These are phyloP conservation scores for Epistrophe eligans DNA, from an alignment of 2,888 invertebrate species.

Conservation along the genomic window DNA sequence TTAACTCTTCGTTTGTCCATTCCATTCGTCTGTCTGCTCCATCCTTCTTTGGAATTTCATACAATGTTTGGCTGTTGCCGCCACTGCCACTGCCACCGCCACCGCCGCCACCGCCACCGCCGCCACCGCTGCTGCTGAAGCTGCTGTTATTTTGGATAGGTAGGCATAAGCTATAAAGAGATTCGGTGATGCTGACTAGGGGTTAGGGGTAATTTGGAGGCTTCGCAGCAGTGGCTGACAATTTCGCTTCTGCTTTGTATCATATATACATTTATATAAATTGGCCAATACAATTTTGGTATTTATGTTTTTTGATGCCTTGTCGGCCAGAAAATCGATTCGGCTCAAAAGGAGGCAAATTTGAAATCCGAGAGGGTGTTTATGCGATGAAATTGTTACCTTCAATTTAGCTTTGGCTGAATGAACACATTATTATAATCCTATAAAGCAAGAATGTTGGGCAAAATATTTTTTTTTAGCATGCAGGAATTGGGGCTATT, in stretches of 20 bases:
- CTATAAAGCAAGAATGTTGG: background rate
- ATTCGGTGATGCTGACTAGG: slow-evolving; percentile 11
- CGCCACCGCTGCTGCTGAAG: background rate
- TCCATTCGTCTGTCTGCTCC: slow-evolving; percentile 56
- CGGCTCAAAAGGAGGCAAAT: slow-evolving; percentile 5
- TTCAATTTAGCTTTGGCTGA: slow-evolving; percentile 3
- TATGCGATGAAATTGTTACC: slow-evolving; percentile 14
- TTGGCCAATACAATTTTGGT: slow-evolving; percentile 66
- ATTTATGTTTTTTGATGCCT: slow-evolving; percentile 57
- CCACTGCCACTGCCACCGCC: slow-evolving; percentile 5
- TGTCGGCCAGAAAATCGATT: slow-evolving; percentile 47
- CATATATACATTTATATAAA: slow-evolving; percentile 31
- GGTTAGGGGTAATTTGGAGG: slow-evolving; percentile 12
- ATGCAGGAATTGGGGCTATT: background rate
- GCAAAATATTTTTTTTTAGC: background rate
- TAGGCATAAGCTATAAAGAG: background rate
- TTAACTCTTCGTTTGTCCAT: slow-evolving; percentile 63
- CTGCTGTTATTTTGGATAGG: slow-evolving; percentile 43
- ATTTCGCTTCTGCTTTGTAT: slow-evolving; percentile 50
- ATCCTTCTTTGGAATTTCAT: slow-evolving; percentile 69
- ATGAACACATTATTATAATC: background rate
- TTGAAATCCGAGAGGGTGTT: slow-evolving; percentile 8
- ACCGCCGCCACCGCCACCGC: background rate
- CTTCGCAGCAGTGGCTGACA: slow-evolving; percentile 34
- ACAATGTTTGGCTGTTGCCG: slow-evolving; percentile 68